Percentiles rank a stretch among this genome's conserved stretches.
Evolutionary conservation across 1,140 invertebrate species (phyloP).

Genomic region (Venturia canescens): DNA sequence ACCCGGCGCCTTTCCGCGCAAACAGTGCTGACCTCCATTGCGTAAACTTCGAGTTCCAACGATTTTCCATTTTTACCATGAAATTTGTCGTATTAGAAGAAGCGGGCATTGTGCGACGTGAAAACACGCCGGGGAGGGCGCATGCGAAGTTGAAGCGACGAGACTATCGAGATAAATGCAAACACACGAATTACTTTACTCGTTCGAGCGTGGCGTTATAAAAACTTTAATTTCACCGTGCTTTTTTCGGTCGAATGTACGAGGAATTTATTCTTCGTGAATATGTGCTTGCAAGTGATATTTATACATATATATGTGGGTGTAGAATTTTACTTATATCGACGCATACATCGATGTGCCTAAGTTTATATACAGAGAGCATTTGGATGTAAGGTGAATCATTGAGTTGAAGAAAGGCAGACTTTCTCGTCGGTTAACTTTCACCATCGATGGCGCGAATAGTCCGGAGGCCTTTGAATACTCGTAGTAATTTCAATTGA

Average conservation of each 20-base stretch:
- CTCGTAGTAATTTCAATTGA: conserved; percentile 63
- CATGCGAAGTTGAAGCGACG: background rate
- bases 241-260: background rate
- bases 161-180: background rate
- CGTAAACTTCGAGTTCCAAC: conserved; percentile 28
- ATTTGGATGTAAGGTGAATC: conserved; percentile 67
- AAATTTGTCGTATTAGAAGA: too few relatives aligned
- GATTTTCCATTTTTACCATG: background rate
- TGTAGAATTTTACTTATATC: background rate
- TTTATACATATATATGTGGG: background rate
- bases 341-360: background rate
- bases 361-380: conserved; percentile 45
- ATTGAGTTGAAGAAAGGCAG: conserved; percentile 75
- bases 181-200: background rate
- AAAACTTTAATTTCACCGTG: background rate
- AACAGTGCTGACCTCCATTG: conserved; percentile 44
- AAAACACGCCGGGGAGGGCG: background rate
- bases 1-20: conserved; percentile 28
- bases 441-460: conserved; percentile 72
- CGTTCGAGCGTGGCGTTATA: background rate
- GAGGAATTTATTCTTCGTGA: background rate
- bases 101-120: background rate
- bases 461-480: conserved; percentile 48
- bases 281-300: background rate
- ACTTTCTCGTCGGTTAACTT: conserved; percentile 76